Conservation (phyloP, 2,888 invertebrate species). For the Caenorhabditis sp. region DNA sequence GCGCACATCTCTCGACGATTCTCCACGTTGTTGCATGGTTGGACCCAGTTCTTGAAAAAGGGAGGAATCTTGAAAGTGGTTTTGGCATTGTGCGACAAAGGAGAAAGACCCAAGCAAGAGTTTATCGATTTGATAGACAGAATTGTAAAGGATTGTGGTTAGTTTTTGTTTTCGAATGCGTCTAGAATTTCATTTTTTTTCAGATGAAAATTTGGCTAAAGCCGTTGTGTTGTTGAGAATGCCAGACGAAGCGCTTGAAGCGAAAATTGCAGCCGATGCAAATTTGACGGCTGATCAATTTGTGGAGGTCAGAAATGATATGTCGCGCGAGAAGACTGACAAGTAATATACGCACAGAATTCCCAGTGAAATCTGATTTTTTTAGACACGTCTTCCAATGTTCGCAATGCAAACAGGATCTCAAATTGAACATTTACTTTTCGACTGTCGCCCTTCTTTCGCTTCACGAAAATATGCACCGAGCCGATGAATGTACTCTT, state of each 20-base stretch:
- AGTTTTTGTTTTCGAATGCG: neutral
- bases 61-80: conserved; percentile 24
- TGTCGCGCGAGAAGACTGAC: neutral
- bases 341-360: neutral
- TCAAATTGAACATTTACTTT: neutral
- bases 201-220: neutral
- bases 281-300: conserved; percentile 3
- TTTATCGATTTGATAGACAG: conserved; percentile 4
- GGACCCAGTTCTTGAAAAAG: conserved; percentile 16
- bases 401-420: neutral
- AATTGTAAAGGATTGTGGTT: conserved; percentile 13
- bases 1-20: conserved; percentile 18
- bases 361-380: neutral
- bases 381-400: conserved; percentile 11
- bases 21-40: conserved; percentile 23
- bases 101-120: neutral
- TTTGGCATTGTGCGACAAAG: conserved; percentile 9
- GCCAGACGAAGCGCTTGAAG: neutral
- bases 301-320: neutral
- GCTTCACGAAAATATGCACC: conserved; percentile 8
- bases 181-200: neutral
- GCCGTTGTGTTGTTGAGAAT: neutral
- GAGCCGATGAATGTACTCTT: neutral
- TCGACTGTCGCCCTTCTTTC: neutral
- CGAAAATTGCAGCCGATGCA: neutral